Base-by-base conservation (phyloP, 2,888 invertebrate species). In the Pterostichus madidus region DNA sequence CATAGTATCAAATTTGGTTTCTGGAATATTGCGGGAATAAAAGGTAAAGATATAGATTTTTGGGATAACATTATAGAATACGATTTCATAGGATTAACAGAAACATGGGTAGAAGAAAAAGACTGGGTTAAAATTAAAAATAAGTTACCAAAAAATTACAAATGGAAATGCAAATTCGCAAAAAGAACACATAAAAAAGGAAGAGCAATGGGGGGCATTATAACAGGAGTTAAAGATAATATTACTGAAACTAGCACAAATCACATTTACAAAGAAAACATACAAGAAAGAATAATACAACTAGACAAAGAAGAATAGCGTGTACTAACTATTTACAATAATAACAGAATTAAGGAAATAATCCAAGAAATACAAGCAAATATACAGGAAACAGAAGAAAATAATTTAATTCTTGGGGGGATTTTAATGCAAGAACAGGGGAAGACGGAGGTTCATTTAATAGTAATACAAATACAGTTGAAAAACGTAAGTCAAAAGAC, bases 151-250 rank as follows among this genome's bases (percentile, higher is more conserved):
- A 35, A 32, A 53, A 32, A 77, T n/a, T 56, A 13, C 7, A 77
- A 7, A 32, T 77, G 76, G 35, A 15, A 77, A 77, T 53, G 35
- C 13, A 17, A 11, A 13, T 32, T 52, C 5, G 53, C 35, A 53
- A 76, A 13, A 11, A 76, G 76, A 76, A 32, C 5, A 17, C 76
- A 77, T 24, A 77, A 56, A 15, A 77, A 53, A 10, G 35, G 76
- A 31, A 53, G 76, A 77, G 76, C 76, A 15, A 77, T n/a, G 15
- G 76, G 13, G 10, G 76, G 35, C 6, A 77, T 77, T 35, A 13
- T 77, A 15, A 77, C 53, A 7, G 56, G 53, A n/a, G 15, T 76
- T 15, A 56, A 15, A 52, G 31, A 75, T 46, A 4, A 52, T 3
- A 75, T 75, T 6, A 32, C 35, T 7, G 75, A 75, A 10, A 44